phyloP scores from a whole-genome alignment of 2,888 invertebrate species.

The Oligia latruncula region DNA sequence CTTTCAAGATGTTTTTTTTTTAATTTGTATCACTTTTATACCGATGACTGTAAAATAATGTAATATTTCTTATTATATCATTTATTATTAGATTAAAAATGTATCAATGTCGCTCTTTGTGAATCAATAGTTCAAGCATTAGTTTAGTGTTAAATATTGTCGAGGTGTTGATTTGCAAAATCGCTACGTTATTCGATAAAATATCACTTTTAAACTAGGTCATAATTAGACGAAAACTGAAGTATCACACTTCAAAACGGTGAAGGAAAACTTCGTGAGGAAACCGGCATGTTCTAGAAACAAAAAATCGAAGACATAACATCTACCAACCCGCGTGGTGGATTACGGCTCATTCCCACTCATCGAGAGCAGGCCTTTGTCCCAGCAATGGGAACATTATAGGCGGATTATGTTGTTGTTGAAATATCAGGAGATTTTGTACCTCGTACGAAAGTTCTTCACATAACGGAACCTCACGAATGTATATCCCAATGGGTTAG shows the following conservation, averaged over 20 bases:
- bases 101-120: neutral
- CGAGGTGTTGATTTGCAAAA: constrained; percentile 13
- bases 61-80: neutral
- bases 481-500: no score
- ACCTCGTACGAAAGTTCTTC: neutral
- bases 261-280: no score
- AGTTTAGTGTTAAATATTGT: neutral
- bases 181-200: neutral
- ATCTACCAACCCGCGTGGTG: no score
- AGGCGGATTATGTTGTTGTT: no score
- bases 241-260: no score
- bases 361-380: no score
- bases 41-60: constrained; percentile 29
- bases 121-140: neutral
- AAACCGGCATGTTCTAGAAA: no score
- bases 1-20: constrained; percentile 4
- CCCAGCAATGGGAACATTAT: no score
- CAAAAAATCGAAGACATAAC: no score
- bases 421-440: no score
- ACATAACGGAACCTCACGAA: no score
- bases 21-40: neutral
- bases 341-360: no score
- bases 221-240: neutral
- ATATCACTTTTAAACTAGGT: neutral
- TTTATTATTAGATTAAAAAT: constrained; percentile 10